phyloP scores from a whole-genome alignment of 2,113 vertebrate species.

The Oncorhynchus keta region DNA sequence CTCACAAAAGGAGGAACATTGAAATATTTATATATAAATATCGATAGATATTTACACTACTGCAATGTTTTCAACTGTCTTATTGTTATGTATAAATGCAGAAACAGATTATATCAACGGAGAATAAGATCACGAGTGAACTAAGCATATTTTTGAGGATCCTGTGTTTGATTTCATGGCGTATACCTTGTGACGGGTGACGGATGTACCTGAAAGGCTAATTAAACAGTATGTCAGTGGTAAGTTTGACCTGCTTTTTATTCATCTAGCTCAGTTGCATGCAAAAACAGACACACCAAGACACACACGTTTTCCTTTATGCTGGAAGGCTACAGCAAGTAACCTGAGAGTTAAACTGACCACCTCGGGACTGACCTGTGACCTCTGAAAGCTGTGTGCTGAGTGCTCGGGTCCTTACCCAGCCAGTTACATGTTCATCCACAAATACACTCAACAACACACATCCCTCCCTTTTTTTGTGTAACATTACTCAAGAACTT shows the following conservation, averaged over 20 bases:
- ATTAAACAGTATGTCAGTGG: slow-evolving; percentile 34
- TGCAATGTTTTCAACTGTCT: slow-evolving; percentile 23
- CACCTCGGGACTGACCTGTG: background rate
- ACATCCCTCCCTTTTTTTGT: no score
- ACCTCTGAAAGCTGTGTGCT: background rate
- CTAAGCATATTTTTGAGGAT: background rate
- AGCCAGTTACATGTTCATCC: background rate
- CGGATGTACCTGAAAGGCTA: slow-evolving; percentile 5
- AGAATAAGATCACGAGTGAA: background rate
- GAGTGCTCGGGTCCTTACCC: background rate
- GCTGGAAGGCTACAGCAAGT: background rate
- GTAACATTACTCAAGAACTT: no score
- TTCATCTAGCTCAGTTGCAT: slow-evolving; percentile 30
- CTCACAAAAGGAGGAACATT: no score
- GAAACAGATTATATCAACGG: background rate
- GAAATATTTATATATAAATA: no score
- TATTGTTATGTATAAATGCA: slow-evolving; percentile 26
- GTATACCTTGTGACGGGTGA: background rate
- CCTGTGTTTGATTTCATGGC: background rate
- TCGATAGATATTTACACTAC: slow-evolving; percentile 12
- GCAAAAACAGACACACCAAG: slow-evolving; percentile 15
- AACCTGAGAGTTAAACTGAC: background rate
- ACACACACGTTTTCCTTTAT: background rate
- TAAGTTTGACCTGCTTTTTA: slow-evolving; percentile 34
- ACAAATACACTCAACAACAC: background rate